These are phyloP conservation scores for Meles meles DNA, from an alignment of 2,113 vertebrate genomes.

Conservation along the genomic window DNA sequence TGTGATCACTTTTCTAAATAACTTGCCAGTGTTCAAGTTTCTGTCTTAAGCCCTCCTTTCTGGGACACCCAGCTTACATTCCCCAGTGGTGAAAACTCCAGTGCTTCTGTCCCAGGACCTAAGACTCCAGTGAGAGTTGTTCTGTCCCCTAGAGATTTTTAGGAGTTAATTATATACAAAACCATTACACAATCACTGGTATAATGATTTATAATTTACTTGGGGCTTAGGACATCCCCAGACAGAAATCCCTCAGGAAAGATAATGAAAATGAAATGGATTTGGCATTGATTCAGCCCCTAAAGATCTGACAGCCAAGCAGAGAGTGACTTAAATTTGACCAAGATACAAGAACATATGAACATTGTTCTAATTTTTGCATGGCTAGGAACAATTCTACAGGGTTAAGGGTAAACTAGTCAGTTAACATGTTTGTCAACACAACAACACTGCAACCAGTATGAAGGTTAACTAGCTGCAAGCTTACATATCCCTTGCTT, in stretches of 20 bases:
- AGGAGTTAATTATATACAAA: background rate
- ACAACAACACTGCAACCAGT: too few relatives aligned
- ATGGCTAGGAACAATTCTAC: background rate
- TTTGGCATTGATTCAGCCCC: too few relatives aligned
- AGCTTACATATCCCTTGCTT: too few relatives aligned
- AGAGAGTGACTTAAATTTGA: background rate
- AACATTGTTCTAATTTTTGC: background rate
- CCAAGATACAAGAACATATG: background rate
- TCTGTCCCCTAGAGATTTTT: background rate
- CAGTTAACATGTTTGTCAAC: background rate
- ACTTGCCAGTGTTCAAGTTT: background rate
- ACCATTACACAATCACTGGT: background rate
- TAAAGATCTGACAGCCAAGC: too few relatives aligned
- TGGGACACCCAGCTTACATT: background rate
- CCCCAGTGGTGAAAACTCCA: background rate
- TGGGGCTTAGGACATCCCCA: background rate
- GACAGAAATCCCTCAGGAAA: too few relatives aligned
- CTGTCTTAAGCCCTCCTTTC: background rate
- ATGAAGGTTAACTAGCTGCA: too few relatives aligned
- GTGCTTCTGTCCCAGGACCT: background rate
- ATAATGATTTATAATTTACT: background rate
- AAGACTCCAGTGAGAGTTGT: background rate
- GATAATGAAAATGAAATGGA: too few relatives aligned
- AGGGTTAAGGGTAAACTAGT: background rate
- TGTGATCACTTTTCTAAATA: background rate